Evolutionary conservation across 2,113 vertebrate genomes (phyloP).

Genomic region (Corapipo altera): DNA sequence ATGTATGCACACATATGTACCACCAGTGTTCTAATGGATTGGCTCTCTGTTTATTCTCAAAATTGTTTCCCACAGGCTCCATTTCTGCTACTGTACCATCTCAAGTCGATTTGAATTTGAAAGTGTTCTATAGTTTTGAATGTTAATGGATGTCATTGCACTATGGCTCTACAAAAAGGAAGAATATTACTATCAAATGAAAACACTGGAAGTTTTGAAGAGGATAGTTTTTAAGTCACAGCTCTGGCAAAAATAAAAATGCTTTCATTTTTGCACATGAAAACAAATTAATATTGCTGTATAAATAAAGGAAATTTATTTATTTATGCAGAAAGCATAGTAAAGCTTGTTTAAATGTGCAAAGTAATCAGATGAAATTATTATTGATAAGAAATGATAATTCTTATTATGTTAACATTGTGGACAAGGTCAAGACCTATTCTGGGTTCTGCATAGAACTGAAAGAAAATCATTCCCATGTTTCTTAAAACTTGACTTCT

Average conservation of each 20-base stretch:
- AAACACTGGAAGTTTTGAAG: slow-evolving; percentile 38
- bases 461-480: background rate
- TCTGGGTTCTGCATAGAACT: background rate
- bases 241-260: slow-evolving; percentile 37
- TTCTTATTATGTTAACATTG: background rate
- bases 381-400: slow-evolving; percentile 27
- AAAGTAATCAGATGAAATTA: slow-evolving; percentile 19
- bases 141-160: slow-evolving; percentile 59
- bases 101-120: slow-evolving; percentile 58
- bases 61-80: slow-evolving; percentile 39
- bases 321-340: background rate
- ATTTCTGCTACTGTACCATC: slow-evolving; percentile 16
- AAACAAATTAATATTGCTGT: slow-evolving; percentile 26
- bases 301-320: slow-evolving; percentile 28
- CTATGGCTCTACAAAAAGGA: slow-evolving; percentile 33
- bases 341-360: slow-evolving; percentile 8
- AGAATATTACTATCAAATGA: slow-evolving; percentile 31
- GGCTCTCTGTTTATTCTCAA: slow-evolving; percentile 39
- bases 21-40: slow-evolving; percentile 27
- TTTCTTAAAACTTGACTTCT: slow-evolving; percentile 45
- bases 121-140: slow-evolving; percentile 58
- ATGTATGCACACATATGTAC: background rate
- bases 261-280: slow-evolving; percentile 23
- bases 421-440: background rate
- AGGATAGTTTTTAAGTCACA: slow-evolving; percentile 7